Conservation (phyloP, 2,113 vertebrate species). For the Eclectus roratus region DNA sequence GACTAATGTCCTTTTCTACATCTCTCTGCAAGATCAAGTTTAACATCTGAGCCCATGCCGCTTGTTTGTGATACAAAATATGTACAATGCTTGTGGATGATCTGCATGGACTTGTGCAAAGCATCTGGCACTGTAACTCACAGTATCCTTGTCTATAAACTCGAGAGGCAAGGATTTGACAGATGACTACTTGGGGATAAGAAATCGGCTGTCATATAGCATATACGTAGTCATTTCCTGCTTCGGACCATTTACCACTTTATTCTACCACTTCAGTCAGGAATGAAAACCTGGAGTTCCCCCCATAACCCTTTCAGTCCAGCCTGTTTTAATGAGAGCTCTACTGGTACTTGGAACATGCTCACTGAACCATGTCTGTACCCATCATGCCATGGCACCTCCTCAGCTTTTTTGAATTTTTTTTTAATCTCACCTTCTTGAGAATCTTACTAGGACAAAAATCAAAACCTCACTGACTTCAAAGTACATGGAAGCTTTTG, state of each 20-base stretch:
- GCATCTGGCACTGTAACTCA: no score
- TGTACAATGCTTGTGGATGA: background rate
- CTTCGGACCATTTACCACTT: background rate
- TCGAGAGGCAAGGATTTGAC: background rate
- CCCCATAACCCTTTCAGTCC: background rate
- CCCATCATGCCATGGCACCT: accelerated
- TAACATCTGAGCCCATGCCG: background rate
- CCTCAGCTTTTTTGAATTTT: background rate
- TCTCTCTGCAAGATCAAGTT: background rate
- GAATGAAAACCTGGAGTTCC: background rate
- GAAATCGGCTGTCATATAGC: background rate
- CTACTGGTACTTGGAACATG: background rate
- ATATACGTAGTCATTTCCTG: background rate
- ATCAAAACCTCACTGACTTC: background rate
- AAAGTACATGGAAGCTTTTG: background rate
- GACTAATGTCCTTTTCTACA: background rate
- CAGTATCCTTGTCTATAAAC: background rate
- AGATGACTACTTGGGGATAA: background rate
- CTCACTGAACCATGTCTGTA: background rate
- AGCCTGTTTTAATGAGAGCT: background rate
- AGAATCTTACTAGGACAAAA: background rate
- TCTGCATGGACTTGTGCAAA: background rate
- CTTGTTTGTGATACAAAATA: accelerated
- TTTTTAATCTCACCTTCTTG: background rate
- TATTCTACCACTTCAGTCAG: accelerated